Base-by-base conservation (phyloP, 37 sponge, comb jelly and placozoan species). In the Spongia lamella region DNA sequence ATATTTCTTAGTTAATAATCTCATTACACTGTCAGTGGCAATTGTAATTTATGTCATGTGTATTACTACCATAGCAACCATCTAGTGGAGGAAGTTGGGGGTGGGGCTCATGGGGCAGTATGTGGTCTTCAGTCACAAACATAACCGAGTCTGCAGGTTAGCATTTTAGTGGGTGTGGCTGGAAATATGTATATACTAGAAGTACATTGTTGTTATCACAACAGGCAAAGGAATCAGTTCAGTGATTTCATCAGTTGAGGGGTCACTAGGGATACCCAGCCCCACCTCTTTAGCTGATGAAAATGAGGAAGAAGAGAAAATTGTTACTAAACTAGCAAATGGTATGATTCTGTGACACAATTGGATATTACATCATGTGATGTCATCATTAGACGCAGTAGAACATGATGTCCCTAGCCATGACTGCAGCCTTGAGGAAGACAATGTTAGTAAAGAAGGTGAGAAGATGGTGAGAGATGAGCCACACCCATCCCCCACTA, bases 231-330 rank as follows among this genome's bases (percentile, higher is more conserved):
- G 83, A 14, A 13, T 82, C 11, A 40, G 52, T 29, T 73, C 84
- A 33, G 88, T 74, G 53, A 82, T 91, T 53, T 63, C 89, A 39
- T 74, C 68, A 43, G 90, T 89, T 56, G 93, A 93, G 53, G 83
- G 81, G 16, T 43, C 78, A 1, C 55, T 89, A 27, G 93, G 91
- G 36, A 55, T 93, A 15, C 77, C 81, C 29, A 25, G 64, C 3
- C 86, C 86, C 19, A 47, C 78, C 17, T 57, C 76, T 43, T 20
- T 76, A 55, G 73, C 37, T 13, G 35, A 59, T 25, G 49, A 4
- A 19, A 34, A 19, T n/a, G 27, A 53, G 47, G 54, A 37, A 55
- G 56, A 35, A 29, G 62, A 27, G 27, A 38, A 34, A 17, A 67
- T 40, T 16, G 65, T 43, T 5, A 43, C 5, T 43, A 43, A 9